Percentiles rank a stretch among this genome's conserved stretches.
Conservation (phyloP, 2,888 invertebrate species). For the Dexiosoma caninum region DNA sequence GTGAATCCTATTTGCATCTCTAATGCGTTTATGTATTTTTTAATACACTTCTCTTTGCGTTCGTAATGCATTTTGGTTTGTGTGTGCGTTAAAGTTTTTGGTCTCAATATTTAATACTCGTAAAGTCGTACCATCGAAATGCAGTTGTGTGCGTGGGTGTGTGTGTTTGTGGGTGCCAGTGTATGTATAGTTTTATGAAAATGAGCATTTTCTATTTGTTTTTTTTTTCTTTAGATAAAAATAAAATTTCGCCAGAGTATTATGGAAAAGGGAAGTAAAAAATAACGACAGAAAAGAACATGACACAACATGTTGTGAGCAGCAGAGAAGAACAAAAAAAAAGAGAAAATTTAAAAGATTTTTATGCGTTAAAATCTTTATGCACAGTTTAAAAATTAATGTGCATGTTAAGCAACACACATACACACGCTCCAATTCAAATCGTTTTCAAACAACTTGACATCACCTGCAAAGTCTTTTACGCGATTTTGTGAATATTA, state of each 20-base stretch:
- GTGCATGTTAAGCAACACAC: too few relatives aligned
- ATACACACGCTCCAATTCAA: too few relatives aligned
- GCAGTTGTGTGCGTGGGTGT: neutral
- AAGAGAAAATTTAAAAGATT: neutral
- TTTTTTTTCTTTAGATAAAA: neutral
- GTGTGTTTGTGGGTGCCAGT: neutral
- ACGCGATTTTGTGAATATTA: too few relatives aligned
- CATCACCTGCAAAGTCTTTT: too few relatives aligned
- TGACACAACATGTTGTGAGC: neutral
- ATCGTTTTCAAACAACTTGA: too few relatives aligned
- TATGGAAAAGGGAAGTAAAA: too few relatives aligned
- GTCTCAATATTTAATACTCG: neutral
- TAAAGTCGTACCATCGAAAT: neutral
- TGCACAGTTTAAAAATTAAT: too few relatives aligned
- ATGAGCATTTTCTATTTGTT: neutral
- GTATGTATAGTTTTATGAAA: neutral
- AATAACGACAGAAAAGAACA: neutral
- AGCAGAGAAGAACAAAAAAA: neutral
- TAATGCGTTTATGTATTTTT: neutral
- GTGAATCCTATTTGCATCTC: neutral
- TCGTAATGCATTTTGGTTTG: neutral
- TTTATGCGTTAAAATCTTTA: neutral
- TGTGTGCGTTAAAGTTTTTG: neutral
- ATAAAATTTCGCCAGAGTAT: neutral
- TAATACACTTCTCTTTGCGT: neutral